Evolutionary conservation across 2,888 invertebrate genomes (phyloP).

Genomic region (Lamproptera curius): DNA sequence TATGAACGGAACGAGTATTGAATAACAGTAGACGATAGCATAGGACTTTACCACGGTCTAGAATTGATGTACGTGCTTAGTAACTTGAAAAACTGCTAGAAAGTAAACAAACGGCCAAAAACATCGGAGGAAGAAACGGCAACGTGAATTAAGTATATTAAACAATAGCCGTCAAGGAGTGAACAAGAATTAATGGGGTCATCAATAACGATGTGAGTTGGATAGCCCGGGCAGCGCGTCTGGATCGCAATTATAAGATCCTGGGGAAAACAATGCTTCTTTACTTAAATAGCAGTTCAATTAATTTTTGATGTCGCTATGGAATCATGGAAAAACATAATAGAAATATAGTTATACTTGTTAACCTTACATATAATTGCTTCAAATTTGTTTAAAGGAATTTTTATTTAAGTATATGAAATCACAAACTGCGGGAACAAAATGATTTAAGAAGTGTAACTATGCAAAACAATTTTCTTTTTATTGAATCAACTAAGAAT

Average conservation of each 20-base stretch:
- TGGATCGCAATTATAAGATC: not conserved
- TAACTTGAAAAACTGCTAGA: not conserved
- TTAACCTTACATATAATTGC: not conserved
- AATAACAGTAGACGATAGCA: not conserved
- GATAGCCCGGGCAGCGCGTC: not conserved
- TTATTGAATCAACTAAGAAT: no score
- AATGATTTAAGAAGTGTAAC: no score
- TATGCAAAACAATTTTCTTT: no score
- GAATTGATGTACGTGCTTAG: not conserved
- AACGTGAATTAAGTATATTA: not conserved
- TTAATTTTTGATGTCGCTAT: not conserved
- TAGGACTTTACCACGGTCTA: not conserved
- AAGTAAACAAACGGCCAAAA: not conserved
- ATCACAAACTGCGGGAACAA: not conserved
- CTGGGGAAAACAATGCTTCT: not conserved
- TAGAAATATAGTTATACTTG: not conserved
- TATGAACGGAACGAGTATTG: not conserved
- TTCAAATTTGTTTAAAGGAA: not conserved
- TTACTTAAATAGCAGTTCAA: not conserved
- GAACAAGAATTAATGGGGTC: not conserved
- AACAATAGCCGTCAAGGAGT: not conserved
- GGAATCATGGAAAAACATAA: not conserved
- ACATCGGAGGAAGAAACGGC: not conserved
- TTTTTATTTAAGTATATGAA: not conserved
- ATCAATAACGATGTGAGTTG: not conserved